Base-by-base conservation (phyloP, 2,113 vertebrate genomes). In the Microtus oregoni region DNA sequence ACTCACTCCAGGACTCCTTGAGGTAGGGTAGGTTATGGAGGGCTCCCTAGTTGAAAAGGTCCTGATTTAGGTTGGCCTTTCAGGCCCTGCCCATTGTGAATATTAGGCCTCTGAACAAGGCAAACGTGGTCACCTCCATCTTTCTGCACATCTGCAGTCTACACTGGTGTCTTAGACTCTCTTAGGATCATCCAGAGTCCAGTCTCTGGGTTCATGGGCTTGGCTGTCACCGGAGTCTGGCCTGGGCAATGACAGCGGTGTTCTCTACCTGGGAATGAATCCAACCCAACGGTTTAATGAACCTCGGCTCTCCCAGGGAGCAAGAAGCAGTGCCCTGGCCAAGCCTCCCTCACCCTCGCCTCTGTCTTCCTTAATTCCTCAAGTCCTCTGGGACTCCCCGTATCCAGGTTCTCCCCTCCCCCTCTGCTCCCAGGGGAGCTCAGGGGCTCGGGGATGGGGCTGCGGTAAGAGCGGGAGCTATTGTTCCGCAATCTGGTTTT, bases 401-500 rank as follows among this genome's bases (percentile, higher is more conserved):
- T n/a, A 81, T 50, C 58, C n/a, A 9, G 58, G 85, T 85, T 83
- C 70, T 67, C 79, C 86, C 55, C 75, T 35, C 14, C 85, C 94
- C 28, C 78, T 14, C 96, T 86, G 86, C 94, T 97, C 97, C 97
- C 94, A 83, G 19, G 77, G 97, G 98, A 98, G 98, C 98, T 97
- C 90, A 58, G 97, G 98, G 98, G 98, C 98, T 97, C 97, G 97
- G 97, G 98, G 96, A 8, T 58, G 1, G 91, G 94, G 96, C 95
- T 86, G 94, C 97, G 96, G 97, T 97, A 97, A 97, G 97, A 98
- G 98, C 97, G 96, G 97, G 97, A 98, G 97, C 98, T 98, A 98
- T 98, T 98, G 98, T 98, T 98, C 97, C 87, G 98, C 98, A 98
- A 98, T 98, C 98, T 99, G 98, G 98, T 98, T 98, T 98, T 98